Conservation (phyloP, 2,888 invertebrate genomes). For the Ornithoptera alexandrae region DNA sequence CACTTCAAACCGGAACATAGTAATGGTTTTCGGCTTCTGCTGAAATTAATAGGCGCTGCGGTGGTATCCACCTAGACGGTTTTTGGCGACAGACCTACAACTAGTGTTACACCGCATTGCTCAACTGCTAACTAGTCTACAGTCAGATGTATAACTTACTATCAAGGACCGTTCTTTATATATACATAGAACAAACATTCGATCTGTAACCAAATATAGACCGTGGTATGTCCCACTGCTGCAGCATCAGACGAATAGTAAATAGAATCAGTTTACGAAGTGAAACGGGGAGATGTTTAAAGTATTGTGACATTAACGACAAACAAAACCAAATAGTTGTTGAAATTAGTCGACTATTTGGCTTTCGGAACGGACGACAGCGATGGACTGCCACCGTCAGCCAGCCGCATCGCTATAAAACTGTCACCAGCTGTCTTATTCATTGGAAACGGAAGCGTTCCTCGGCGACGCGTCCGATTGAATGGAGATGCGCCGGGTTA, state of each 20-base stretch:
- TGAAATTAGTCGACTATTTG: constrained; percentile 25
- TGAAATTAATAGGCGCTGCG: too few species aligned
- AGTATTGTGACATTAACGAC: constrained; percentile 1
- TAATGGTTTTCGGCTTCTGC: too few species aligned
- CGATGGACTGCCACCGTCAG: constrained; percentile 14
- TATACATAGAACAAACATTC: too few species aligned
- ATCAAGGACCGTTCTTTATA: too few species aligned
- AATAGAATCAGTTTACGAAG: background rate
- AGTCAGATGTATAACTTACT: too few species aligned
- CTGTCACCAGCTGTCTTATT: constrained; percentile 26
- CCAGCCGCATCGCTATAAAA: constrained; percentile 18
- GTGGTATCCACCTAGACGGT: too few species aligned
- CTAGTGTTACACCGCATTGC: too few species aligned
- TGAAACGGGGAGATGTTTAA: background rate
- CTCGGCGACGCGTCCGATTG: background rate
- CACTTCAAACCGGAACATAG: too few species aligned
- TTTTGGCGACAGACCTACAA: too few species aligned
- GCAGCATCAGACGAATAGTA: background rate
- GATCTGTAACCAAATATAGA: background rate
- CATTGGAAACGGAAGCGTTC: constrained; percentile 20
- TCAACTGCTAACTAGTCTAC: too few species aligned
- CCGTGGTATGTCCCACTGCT: background rate
- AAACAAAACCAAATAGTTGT: constrained; percentile 5
- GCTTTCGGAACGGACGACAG: background rate
- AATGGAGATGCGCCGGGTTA: constrained; percentile 13